Percentiles rank a stretch among this genome's conserved stretches.
Evolutionary conservation across 2,888 invertebrate genomes (phyloP).

Genomic region (Dromius quadrimaculatus): DNA sequence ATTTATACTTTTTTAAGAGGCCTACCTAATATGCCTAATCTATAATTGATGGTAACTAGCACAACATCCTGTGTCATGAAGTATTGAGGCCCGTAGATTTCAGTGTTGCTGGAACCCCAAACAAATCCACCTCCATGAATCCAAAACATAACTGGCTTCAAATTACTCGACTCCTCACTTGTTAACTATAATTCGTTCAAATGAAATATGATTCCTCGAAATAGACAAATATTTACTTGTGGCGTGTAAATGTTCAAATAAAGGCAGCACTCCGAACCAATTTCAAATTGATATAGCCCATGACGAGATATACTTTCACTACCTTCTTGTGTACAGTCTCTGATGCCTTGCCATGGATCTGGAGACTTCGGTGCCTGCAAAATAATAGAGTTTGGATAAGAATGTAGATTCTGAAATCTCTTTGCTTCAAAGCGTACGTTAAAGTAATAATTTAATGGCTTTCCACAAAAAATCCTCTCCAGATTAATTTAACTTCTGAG

Average conservation of each 20-base stretch:
- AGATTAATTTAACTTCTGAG: too few species aligned
- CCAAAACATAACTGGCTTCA: slow-evolving; percentile 43
- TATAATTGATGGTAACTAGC: slow-evolving; percentile 43
- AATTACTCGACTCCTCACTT: slow-evolving; percentile 1
- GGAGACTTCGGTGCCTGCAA: slow-evolving; percentile 54
- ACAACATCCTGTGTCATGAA: slow-evolving; percentile 49
- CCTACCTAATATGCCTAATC: slow-evolving; percentile 46
- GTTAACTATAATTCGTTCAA: slow-evolving; percentile 24
- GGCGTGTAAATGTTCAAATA: slow-evolving; percentile 64
- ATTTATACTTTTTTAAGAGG: too few species aligned
- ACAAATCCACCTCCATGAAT: slow-evolving; percentile 45
- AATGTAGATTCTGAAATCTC: too few species aligned
- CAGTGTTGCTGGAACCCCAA: slow-evolving; percentile 45
- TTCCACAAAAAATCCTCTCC: too few species aligned
- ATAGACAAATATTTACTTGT: slow-evolving; percentile 49
- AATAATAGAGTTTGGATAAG: too few species aligned
- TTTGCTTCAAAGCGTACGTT: too few species aligned
- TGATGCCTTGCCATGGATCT: slow-evolving; percentile 54
- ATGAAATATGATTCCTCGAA: too few species aligned
- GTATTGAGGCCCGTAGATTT: slow-evolving; percentile 43
- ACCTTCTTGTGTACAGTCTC: slow-evolving; percentile 56
- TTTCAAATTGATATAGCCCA: slow-evolving; percentile 59
- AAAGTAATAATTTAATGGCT: too few species aligned
- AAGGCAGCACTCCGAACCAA: slow-evolving; percentile 66
- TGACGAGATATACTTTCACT: slow-evolving; percentile 58